phyloP scores from a whole-genome alignment of 2,888 invertebrate species.

The Anorthoa munda region DNA sequence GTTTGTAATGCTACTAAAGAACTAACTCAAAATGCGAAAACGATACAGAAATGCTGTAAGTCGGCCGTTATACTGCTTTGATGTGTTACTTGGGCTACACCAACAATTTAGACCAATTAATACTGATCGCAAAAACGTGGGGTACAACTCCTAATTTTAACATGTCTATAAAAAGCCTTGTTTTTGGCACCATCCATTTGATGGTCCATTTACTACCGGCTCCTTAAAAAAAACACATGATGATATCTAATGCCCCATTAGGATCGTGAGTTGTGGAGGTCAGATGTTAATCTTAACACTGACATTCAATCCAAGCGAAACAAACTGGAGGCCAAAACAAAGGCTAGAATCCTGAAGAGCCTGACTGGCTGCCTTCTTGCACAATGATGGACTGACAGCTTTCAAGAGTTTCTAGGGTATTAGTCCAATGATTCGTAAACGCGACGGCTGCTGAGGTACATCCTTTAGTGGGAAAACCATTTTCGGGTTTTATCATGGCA shows the following conservation, averaged over 20 bases:
- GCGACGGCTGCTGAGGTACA: no score
- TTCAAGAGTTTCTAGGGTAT: no score
- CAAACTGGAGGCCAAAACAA: conserved; percentile 3
- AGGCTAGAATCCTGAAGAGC: background rate
- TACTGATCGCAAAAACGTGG: background rate
- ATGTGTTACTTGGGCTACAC: no score
- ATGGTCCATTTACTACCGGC: background rate
- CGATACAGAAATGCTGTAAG: no score
- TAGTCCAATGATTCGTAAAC: no score
- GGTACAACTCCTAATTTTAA: background rate
- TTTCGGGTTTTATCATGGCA: no score
- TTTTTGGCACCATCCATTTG: background rate
- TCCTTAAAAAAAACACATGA: conserved; percentile 10
- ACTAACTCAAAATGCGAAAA: no score
- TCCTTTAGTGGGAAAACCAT: no score
- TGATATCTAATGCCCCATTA: conserved; percentile 6
- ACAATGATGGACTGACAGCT: no score
- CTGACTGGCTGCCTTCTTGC: no score
- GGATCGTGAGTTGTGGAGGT: conserved; percentile 25
- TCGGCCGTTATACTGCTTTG: no score
- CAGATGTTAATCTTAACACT: conserved; percentile 35
- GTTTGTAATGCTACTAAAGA: no score
- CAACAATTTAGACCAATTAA: conserved; percentile 1
- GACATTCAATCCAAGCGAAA: conserved; percentile 29
- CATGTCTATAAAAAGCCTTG: background rate